Percentiles rank a stretch among this genome's conserved stretches.
Conservation (phyloP, 1,140 invertebrate genomes). For the Tenebrio molitor region DNA sequence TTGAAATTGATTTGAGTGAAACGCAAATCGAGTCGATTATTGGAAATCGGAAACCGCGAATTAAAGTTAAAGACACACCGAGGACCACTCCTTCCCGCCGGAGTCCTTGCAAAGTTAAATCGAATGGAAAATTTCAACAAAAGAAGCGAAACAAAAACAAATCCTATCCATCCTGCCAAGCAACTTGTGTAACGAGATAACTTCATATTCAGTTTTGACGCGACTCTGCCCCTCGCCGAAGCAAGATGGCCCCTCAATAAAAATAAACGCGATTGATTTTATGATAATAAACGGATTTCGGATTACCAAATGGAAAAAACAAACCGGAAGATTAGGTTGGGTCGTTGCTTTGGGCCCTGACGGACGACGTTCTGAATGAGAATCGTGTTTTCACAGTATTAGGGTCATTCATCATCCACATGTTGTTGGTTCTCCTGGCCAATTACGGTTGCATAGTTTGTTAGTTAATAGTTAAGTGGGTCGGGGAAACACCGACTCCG, state of each 20-base stretch:
- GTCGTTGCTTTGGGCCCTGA: neutral
- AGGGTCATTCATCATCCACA: neutral
- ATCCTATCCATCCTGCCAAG: neutral
- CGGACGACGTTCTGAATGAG: neutral
- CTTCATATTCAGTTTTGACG: neutral
- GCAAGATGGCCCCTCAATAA: neutral
- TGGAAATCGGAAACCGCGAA: neutral
- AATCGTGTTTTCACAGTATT: neutral
- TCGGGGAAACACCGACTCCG: neutral
- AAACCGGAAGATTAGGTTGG: neutral
- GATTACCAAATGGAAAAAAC: conserved; percentile 6
- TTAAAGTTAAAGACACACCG: neutral
- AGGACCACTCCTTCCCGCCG: neutral
- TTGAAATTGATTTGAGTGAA: neutral
- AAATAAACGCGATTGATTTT: neutral
- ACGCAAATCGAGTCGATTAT: neutral
- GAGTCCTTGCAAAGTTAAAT: conserved; percentile 7
- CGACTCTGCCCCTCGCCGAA: neutral
- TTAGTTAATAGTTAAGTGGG: neutral
- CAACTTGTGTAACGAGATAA: conserved; percentile 6
- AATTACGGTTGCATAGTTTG: conserved; percentile 8
- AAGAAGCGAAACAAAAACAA: neutral
- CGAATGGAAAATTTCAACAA: neutral
- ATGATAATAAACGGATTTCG: neutral
- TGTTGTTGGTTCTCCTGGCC: neutral